Evolutionary conservation across 2,113 vertebrate genomes (phyloP).

Genomic region (Coreoperca whiteheadi): DNA sequence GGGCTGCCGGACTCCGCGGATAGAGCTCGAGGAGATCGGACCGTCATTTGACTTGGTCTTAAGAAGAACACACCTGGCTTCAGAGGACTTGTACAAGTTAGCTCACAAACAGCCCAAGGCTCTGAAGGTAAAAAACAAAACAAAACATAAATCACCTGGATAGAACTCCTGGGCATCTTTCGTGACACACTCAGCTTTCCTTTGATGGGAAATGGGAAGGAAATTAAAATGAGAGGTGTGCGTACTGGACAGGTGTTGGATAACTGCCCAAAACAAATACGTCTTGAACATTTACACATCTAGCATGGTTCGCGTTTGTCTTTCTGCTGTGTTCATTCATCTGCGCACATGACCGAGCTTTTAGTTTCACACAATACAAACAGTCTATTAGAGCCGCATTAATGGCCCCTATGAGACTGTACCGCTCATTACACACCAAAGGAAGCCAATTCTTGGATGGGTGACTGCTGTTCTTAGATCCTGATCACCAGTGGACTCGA

Average conservation of each 20-base stretch:
- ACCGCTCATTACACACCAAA: neutral
- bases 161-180: too few species aligned
- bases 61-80: conserved; percentile 93
- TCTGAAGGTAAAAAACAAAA: conserved; percentile 86
- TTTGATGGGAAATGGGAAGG: neutral
- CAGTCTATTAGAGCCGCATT: neutral
- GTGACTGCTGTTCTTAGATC: neutral
- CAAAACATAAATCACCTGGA: neutral
- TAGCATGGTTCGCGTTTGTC: too few species aligned
- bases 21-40: conserved; percentile 97
- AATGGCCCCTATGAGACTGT: neutral
- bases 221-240: neutral
- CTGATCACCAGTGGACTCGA: neutral
- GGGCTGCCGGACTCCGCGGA: conserved; percentile 93
- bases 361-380: neutral
- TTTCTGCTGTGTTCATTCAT: neutral
- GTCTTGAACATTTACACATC: too few species aligned
- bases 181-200: neutral
- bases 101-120: conserved; percentile 91
- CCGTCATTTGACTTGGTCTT: conserved; percentile 92
- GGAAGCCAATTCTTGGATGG: neutral
- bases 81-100: conserved; percentile 93
- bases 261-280: too few species aligned
- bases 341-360: neutral
- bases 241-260: too few species aligned